Evolutionary conservation across 1,140 invertebrate genomes (phyloP), one percentile per base, ranked within the genome.

Genomic region (Leptinotarsa defecta): DNA sequence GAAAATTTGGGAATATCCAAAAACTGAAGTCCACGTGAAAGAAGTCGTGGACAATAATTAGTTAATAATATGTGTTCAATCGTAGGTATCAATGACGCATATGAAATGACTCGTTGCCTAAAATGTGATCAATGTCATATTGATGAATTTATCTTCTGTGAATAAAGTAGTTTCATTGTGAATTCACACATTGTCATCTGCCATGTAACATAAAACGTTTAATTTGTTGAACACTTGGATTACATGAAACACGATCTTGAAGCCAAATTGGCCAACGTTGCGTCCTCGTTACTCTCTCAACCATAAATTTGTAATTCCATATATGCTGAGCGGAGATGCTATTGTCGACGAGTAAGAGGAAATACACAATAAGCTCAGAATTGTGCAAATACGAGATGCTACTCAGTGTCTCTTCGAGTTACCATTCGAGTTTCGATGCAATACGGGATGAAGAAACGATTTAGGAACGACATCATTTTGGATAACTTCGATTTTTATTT

Each of bases 171-270:
- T 57, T n/a, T 57, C 5, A 13, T 13, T 57, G 52, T 13, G 13
- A 15, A 57, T 57, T 57, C 52, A 17, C 52, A 57, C 4, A 17
- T 57, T 57, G 52, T 57, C 52, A 19, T 19, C 52, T 17, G 52
- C n/a, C n/a, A 15, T 6, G n/a, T 57, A n/a, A 57, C n/a, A 57
- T 57, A 57, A 57, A 6, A 3, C 13, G 52, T 57, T 19, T 57
- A 57, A 57, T 57, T 57, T 57, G 52, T 57, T 57, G 52, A 57
- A 19, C 52, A 57, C 52, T 57, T 57, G 52, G 52, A 57, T 57
- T 57, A 57, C 15, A 57, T 5, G 52, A 57, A 57, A 57, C n/a
- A 57, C 52, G 52, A 57, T 57, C 52, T 19, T 57, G 52, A 57
- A 57, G 52, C 52, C 52, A 57, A 57, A 57, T 57, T 57, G 52